A percentile compares a stretch with the other conserved stretches of the same genome.
phyloP scores from a whole-genome alignment of 2,797 vertebrate genomes.

The Scarus forsteni region DNA sequence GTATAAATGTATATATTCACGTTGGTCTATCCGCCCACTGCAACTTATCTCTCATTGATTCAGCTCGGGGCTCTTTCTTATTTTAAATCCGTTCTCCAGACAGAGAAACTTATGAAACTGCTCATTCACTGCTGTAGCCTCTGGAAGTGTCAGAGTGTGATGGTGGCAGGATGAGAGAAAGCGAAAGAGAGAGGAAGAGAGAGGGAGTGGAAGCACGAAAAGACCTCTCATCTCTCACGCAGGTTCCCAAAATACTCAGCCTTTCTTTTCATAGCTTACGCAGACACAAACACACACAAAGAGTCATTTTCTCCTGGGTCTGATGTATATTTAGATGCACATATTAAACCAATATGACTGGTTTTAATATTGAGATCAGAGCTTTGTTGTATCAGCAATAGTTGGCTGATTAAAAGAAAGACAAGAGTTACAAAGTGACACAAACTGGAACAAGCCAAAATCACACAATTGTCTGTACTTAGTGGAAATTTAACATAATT shows the following conservation, averaged over 20 bases:
- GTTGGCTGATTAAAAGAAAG: neutral
- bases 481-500: too few species aligned
- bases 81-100: conserved; percentile 19
- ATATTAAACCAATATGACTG: conserved; percentile 13
- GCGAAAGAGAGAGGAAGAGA: conserved; percentile 9
- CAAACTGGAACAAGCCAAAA: neutral
- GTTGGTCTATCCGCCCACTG: neutral
- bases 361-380: conserved; percentile 7
- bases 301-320: neutral
- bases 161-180: conserved; percentile 4
- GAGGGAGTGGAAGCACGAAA: neutral
- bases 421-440: neutral
- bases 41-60: conserved; percentile 19
- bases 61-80: neutral
- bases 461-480: too few species aligned
- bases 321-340: conserved; percentile 10
- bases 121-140: conserved; percentile 17
- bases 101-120: conserved; percentile 23
- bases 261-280: conserved; percentile 28
- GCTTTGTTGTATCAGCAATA: neutral
- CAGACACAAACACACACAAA: conserved; percentile 3
- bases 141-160: conserved; percentile 24
- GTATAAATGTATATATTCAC: neutral
- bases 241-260: conserved; percentile 48
- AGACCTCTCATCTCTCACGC: conserved; percentile 27